phyloP scores from a whole-genome alignment of 2,888 invertebrate species.

The Parascotia fuliginaria region DNA sequence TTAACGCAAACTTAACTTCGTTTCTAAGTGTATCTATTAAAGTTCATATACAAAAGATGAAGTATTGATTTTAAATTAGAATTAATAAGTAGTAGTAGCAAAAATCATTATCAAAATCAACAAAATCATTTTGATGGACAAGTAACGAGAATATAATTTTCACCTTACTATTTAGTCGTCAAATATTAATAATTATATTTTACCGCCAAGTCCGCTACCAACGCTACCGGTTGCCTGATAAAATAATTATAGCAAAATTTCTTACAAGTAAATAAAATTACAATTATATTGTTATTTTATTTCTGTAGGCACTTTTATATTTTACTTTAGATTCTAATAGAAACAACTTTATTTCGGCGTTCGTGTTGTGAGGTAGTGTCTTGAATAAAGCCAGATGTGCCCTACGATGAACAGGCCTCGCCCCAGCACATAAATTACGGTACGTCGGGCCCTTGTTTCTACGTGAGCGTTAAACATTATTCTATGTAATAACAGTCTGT shows the following conservation, averaged over 20 bases:
- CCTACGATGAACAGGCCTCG: conserved; percentile 48
- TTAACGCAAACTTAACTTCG: background rate
- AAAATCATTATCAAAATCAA: no score
- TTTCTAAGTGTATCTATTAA: background rate
- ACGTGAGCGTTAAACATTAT: conserved; percentile 61
- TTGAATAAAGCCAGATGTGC: conserved; percentile 69
- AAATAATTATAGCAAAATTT: conserved; percentile 27
- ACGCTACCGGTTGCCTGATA: conserved; percentile 19
- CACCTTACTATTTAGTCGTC: no score
- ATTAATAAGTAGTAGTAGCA: no score
- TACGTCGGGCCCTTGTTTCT: conserved; percentile 65
- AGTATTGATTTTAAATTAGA: no score
- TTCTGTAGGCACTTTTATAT: background rate
- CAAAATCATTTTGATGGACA: no score
- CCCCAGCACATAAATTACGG: conserved; percentile 69
- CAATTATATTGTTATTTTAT: background rate
- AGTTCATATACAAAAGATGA: no score
- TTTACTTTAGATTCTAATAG: conserved; percentile 5
- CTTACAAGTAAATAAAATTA: background rate
- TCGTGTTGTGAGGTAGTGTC: conserved; percentile 30
- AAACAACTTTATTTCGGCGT: conserved; percentile 33
- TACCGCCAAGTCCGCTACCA: no score
- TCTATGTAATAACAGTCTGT: conserved; percentile 55
- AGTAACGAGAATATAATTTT: no score
- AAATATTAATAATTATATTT: no score